Base-by-base conservation (phyloP, 2,888 invertebrate species). In the Mesorhabditis spiculigera region DNA sequence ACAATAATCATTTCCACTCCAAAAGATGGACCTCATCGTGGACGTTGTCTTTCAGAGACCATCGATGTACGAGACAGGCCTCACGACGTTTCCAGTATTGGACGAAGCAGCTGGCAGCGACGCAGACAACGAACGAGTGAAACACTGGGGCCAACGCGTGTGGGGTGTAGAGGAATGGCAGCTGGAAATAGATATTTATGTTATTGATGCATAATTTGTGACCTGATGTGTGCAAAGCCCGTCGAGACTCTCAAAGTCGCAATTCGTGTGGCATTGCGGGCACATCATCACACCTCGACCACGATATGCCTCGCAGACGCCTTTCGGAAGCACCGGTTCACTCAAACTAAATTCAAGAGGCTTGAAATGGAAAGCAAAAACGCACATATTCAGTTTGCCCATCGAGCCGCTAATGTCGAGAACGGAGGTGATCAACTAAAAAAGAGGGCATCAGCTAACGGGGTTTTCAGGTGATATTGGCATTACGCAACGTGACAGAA, bases 21-120 rank as follows among this genome's bases (percentile, higher is more conserved):
- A 50, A 50, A 50, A 50, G 58, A 50, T 50, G 2, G n/a, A 50
- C 58, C 58, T 50, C 58, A 50, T 50, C 58, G n/a, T 50, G n/a
- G 58, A 50, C 58, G 58, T 50, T 50, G 58, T 50, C 58, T n/a
- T 13, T 50, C 58, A 50, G n/a, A n/a, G n/a, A 50, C 58, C 58
- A 50, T 50, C 58, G 58, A 50, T 50, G 58, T n/a, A 50, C 58
- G n/a, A 50, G n/a, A n/a, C 58, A n/a, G 58, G 58, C 58, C 58
- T 50, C 58, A 13, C n/a, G 58, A 10, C 58, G 58, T 50, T n/a
- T 10, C 58, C 8, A n/a, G n/a, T 50, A 50, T 50, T 50, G 58
- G n/a, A 50, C 58, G 58, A 50, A 50, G 58, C 8, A 13, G 8
- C 10, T n/a, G 10, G 58, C 58, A 10, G 10, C 8, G 3, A 50